A percentile compares a stretch with the other conserved stretches of the same genome.
phyloP scores from a whole-genome alignment of 2,888 invertebrate genomes.

The Chesias legatella region DNA sequence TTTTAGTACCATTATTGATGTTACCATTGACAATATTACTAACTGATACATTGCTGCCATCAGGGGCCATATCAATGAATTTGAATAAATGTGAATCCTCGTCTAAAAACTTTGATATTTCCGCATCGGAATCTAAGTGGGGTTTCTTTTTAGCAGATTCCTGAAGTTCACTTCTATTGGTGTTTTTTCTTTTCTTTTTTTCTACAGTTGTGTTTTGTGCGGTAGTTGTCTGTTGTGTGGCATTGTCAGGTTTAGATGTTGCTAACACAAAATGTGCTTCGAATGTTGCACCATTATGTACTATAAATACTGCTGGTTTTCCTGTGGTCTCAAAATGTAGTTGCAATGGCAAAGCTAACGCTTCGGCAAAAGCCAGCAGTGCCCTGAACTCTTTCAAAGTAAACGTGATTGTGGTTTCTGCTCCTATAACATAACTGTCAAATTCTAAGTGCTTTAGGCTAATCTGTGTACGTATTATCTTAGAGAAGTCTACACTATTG shows the following conservation, averaged over 20 bases:
- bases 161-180: conserved; percentile 26
- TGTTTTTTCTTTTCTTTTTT: conserved; percentile 51
- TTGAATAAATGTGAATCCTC: conserved; percentile 75
- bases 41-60: conserved; percentile 36
- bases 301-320: conserved; percentile 86
- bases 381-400: conserved; percentile 92
- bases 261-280: conserved; percentile 91
- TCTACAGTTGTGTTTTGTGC: conserved; percentile 62
- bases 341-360: conserved; percentile 83
- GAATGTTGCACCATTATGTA: conserved; percentile 86
- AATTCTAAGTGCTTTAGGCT: conserved; percentile 87
- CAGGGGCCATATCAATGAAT: conserved; percentile 68
- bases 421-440: conserved; percentile 82
- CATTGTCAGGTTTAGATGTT: conserved; percentile 83
- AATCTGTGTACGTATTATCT: conserved; percentile 89
- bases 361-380: conserved; percentile 89
- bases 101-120: conserved; percentile 63
- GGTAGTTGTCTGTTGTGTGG: conserved; percentile 56
- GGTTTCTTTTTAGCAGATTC: conserved; percentile 57
- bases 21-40: conserved; percentile 31
- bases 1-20: conserved; percentile 25
- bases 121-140: conserved; percentile 50
- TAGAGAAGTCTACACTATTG: conserved; percentile 81
- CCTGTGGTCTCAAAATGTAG: conserved; percentile 89
- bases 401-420: conserved; percentile 89